Conservation (phyloP, 2,888 invertebrate genomes). For the Crematogaster levior region DNA sequence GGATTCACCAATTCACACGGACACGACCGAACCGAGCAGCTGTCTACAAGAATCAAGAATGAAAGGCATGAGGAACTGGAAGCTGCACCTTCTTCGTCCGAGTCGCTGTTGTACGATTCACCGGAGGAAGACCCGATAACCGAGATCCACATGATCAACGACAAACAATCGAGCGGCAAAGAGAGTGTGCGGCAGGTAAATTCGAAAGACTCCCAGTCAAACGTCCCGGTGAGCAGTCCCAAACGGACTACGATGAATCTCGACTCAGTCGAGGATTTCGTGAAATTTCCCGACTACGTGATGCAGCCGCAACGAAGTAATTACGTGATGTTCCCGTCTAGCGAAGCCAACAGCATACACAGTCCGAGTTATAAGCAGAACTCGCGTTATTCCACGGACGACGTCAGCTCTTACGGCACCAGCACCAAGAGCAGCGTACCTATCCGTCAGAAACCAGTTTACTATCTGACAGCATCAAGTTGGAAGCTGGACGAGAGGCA, state of each 20-base stretch:
- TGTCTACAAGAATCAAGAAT: not conserved
- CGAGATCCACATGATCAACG: slow-evolving; percentile 35
- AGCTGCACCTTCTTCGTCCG: slow-evolving; percentile 52
- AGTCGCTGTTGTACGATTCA: slow-evolving; percentile 53
- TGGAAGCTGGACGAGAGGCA: slow-evolving; percentile 73
- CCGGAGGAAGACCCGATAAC: slow-evolving; percentile 43
- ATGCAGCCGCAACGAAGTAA: slow-evolving; percentile 53
- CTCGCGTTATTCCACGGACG: slow-evolving; percentile 67
- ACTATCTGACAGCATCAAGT: slow-evolving; percentile 71
- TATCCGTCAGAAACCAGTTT: slow-evolving; percentile 73
- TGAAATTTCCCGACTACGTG: slow-evolving; percentile 74
- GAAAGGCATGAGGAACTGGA: slow-evolving; percentile 22
- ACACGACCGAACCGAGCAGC: slow-evolving; percentile 42
- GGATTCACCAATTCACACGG: slow-evolving; percentile 26
- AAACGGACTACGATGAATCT: slow-evolving; percentile 48
- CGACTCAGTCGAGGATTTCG: slow-evolving; percentile 60
- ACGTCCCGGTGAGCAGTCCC: slow-evolving; percentile 21
- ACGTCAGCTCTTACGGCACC: slow-evolving; percentile 44
- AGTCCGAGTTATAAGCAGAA: slow-evolving; percentile 77
- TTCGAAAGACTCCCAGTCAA: slow-evolving; percentile 10
- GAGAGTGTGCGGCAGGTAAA: not conserved
- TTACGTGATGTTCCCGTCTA: slow-evolving; percentile 79
- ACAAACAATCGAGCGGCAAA: slow-evolving; percentile 28
- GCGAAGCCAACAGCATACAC: slow-evolving; percentile 82
- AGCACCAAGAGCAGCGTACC: slow-evolving; percentile 76